Evolutionary conservation across 2,113 vertebrate genomes (phyloP).

Genomic region (Aix galericulata): DNA sequence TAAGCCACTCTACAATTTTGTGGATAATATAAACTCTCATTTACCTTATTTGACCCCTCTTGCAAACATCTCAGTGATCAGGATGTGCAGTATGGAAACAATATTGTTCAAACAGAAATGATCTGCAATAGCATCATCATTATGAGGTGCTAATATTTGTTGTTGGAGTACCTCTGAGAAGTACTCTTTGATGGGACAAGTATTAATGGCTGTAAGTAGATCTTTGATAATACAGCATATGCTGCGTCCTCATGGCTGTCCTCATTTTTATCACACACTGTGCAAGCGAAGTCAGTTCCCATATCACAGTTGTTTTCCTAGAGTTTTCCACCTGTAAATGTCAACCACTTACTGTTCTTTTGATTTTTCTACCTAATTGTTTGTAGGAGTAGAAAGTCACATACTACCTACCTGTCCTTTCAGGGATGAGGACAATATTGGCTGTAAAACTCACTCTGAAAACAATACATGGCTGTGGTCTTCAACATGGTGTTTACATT

Average conservation of each 20-base stretch:
- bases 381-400: not conserved
- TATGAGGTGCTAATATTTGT: not conserved
- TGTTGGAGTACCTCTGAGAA: not conserved
- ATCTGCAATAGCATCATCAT: not conserved
- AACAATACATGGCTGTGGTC: not conserved
- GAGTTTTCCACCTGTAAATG: not conserved
- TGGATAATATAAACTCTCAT: not conserved
- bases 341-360: not conserved
- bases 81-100: not conserved
- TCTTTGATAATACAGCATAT: rapidly evolving
- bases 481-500: not conserved
- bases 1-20: not conserved
- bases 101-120: not conserved
- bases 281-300: not conserved
- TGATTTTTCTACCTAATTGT: not conserved
- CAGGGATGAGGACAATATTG: not conserved
- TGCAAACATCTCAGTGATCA: not conserved
- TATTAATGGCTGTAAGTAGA: not conserved
- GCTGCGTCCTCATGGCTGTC: not conserved
- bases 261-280: not conserved
- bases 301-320: not conserved
- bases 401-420: not conserved
- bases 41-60: not conserved
- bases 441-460: not conserved
- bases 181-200: not conserved